Percentiles rank a stretch among this genome's conserved stretches.
These are phyloP conservation scores for Plutella xylostella DNA, from an alignment of 2,888 invertebrate genomes.

Conservation along the genomic window DNA sequence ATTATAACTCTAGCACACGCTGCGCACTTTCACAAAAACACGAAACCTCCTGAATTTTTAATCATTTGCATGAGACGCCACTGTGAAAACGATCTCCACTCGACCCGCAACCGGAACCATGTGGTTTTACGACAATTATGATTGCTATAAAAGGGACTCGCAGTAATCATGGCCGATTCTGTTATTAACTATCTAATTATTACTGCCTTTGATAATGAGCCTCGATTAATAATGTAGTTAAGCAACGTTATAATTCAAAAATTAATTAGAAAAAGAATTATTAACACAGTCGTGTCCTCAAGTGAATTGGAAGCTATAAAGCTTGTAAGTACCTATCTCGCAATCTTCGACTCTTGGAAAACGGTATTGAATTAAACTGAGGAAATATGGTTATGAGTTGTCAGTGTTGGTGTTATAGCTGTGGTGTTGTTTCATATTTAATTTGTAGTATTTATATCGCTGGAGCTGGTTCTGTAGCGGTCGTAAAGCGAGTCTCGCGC, in stretches of 20 bases:
- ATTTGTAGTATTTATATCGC: constrained; percentile 1
- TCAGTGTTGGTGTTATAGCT: background rate
- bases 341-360: background rate
- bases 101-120: background rate
- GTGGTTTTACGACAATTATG: background rate
- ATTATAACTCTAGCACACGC: constrained; percentile 35
- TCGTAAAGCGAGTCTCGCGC: background rate
- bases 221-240: background rate
- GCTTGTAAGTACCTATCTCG: background rate
- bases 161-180: constrained; percentile 2
- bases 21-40: background rate
- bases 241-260: background rate
- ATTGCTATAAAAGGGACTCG: background rate
- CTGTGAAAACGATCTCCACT: background rate
- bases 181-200: background rate
- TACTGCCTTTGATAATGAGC: background rate
- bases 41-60: background rate
- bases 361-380: background rate
- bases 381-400: background rate
- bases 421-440: background rate
- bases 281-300: background rate
- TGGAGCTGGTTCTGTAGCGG: background rate
- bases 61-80: background rate
- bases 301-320: background rate
- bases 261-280: constrained; percentile 3